Evolutionary conservation across 2,797 vertebrate genomes (phyloP), one percentile per base, ranked within the genome.

Genomic region (Hoplostethus mediterraneus): DNA sequence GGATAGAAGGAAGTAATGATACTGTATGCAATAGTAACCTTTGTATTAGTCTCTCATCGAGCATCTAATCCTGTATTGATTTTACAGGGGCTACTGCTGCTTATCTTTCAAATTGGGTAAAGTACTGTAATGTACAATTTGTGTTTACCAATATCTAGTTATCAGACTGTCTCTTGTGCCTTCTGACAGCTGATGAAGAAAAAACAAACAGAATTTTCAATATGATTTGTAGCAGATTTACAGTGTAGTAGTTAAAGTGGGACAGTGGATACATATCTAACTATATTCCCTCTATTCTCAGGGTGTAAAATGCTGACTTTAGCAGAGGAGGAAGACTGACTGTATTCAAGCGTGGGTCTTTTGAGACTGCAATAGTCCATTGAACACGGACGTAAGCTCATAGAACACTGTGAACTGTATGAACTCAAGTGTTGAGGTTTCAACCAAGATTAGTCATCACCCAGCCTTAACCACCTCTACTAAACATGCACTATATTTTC

Each of bases 361-460:
- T 25, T 6, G 30, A 63, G 11, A 16, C 16, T 36, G 9, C 6
- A 14, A 13, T 55, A 30, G n/a, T 42, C 40, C 48, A 44, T 42
- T 67, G 14, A 40, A 73, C 49, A 54, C 6, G 5, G 25, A 82
- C 74, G 71, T 65, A 66, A 62, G 28, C 63, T 47, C 21, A 33
- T n/a, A 31, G 63, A 73, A 21, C 30, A 17, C 21, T 25, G 42
- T 73, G 80, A 81, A 85, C 87, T 69, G n/a, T 9, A 9, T 83
- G 78, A 91, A 86, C 84, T 75, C 33, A 10, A 67, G 3, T 40
- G 55, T 67, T 59, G 67, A 82, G 75, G 56, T 84, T 68, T 71
- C 53, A 38, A 86, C 67, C 81, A 84, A 71, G 84, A 85, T 85
- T 78, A 87, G 84, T 90, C 84, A 86, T 84, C 73, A 68, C 49